Conservation (phyloP, 2,797 vertebrate species). For the Schizopygopsis pylzovi region DNA sequence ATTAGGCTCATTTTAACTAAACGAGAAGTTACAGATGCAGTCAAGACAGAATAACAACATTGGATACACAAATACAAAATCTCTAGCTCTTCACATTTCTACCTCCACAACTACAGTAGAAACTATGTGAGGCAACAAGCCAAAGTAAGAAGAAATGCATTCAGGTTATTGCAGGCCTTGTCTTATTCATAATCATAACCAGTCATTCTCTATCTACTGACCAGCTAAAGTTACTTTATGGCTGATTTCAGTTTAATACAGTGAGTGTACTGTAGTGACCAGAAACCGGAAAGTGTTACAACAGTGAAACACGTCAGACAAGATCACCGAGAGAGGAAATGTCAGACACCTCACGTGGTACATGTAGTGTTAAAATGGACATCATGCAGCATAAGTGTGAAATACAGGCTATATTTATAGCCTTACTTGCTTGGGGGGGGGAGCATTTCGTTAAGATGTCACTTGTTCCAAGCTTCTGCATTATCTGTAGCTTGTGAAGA, state of each 20-base stretch:
- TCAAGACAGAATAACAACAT: neutral
- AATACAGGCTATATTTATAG: neutral
- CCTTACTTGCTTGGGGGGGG: neutral
- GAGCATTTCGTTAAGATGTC: neutral
- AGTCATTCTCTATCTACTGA: neutral
- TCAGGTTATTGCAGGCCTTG: neutral
- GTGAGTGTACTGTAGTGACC: neutral
- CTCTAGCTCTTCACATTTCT: neutral
- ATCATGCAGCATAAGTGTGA: neutral
- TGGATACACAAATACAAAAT: neutral
- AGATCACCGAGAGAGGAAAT: neutral
- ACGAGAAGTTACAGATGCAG: neutral
- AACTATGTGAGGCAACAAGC: neutral
- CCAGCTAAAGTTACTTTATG: neutral
- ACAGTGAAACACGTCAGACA: neutral
- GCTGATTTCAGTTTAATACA: neutral
- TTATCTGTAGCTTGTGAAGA: neutral
- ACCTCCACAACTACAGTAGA: neutral
- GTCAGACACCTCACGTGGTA: neutral
- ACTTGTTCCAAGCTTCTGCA: neutral
- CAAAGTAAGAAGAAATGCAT: neutral
- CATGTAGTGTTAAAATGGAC: neutral
- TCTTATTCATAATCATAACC: neutral
- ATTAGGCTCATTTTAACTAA: neutral
- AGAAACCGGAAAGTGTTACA: neutral